Base-by-base conservation (phyloP, 2,797 vertebrate genomes). In the Tadarida brasiliensis region DNA sequence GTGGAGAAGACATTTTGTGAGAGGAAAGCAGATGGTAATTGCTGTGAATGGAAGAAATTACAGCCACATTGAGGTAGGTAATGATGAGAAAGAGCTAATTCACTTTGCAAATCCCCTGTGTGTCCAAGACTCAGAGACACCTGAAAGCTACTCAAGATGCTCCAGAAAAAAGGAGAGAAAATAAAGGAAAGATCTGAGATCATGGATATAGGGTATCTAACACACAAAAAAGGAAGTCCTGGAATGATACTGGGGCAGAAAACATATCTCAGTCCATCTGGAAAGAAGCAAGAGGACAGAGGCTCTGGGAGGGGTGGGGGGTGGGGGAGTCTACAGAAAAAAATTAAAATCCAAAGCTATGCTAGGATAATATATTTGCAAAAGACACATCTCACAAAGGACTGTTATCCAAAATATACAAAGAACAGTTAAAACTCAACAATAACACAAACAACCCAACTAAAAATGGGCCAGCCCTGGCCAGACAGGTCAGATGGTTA, bases 261-360 rank as follows among this genome's bases (percentile, higher is more conserved):
- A 82, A 67, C 19, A 71, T 44, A 89, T 61, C 14, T 20, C 22
- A 28, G 11, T 59, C 78, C 63, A 5, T 84, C 19, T 35, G 51
- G 54, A 85, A 81, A 56, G 61, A 24, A 59, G 19, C 22, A 61
- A 54, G 44, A 63, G 11, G 11, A 47, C 20, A 47, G 56, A 74
- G 12, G 33, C 20, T 44, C 63, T 81, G n/a, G 30, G 49, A 20
- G n/a, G n/a, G n/a, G n/a, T n/a, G n/a, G 56, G 47, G 39, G 44
- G n/a, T 9, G 10, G n/a, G 2, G 10, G 63, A 19, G 5, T n/a
- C n/a, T 65, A 35, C 7, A 67, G 17, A 24, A 57, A 90, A 78
- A 88, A 83, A 87, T 85, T 61, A 65, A 94, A 94, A 87, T 65
- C 5, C 67, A 94, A 91, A 81, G 67, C 76, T 81, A 81, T 57